Evolutionary conservation across 2,888 invertebrate genomes (phyloP).

Genomic region (Ophion slaviceki): DNA sequence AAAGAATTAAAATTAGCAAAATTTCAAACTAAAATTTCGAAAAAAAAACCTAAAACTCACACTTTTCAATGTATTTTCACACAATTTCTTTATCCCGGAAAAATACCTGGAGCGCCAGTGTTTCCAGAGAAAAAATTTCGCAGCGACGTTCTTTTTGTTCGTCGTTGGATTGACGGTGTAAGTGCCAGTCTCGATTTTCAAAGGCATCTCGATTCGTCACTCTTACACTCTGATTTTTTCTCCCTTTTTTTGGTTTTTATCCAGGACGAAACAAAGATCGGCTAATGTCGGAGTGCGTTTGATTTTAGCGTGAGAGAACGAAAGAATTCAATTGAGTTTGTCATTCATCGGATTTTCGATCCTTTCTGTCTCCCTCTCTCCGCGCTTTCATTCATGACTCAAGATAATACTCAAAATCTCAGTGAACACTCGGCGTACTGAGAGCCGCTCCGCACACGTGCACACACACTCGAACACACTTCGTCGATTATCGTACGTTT

Average conservation of each 20-base stretch:
- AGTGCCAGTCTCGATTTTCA: slow-evolving; percentile 81
- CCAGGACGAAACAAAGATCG: not conserved
- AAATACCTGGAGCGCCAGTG: slow-evolving; percentile 82
- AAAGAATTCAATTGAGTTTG: not conserved
- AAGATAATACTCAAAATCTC: not conserved
- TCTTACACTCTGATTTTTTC: not conserved
- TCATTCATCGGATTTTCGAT: not conserved
- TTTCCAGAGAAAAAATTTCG: slow-evolving; percentile 81
- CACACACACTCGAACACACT: not conserved
- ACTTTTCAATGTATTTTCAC: slow-evolving; percentile 20
- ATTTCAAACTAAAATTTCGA: not conserved
- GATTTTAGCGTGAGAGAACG: not conserved
- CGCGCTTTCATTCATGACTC: not conserved
- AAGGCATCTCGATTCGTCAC: slow-evolving; percentile 73
- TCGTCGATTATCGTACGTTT: not conserved
- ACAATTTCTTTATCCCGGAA: slow-evolving; percentile 13
- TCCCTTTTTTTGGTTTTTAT: not conserved
- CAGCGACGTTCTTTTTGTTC: slow-evolving; percentile 76
- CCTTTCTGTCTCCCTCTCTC: not conserved
- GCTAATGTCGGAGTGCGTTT: not conserved
- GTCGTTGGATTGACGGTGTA: slow-evolving; percentile 79
- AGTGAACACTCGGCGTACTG: not conserved
- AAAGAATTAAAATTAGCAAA: not conserved
- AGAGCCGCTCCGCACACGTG: not conserved
- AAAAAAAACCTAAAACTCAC: slow-evolving; percentile 41